These are phyloP conservation scores for Ceyx melanurus DNA, from an alignment of 2,113 vertebrate species.

Conservation along the genomic window DNA sequence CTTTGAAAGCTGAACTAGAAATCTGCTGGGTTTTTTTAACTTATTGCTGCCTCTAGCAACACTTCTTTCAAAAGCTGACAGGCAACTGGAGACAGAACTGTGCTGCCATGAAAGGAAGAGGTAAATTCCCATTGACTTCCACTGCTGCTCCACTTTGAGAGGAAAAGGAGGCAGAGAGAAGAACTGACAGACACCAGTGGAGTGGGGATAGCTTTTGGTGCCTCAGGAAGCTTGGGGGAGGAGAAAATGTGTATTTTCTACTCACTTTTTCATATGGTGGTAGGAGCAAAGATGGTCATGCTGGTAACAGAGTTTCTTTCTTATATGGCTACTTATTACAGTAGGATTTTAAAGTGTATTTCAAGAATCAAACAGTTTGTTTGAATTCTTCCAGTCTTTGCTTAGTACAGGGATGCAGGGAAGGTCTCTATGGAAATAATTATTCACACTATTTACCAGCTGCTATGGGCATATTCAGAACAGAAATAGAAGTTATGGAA, in stretches of 20 bases:
- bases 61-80: neutral
- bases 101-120: conserved; percentile 9
- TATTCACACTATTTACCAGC: neutral
- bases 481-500: neutral
- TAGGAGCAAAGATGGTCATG: neutral
- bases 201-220: neutral
- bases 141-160: fast-evolving
- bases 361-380: neutral
- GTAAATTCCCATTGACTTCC: neutral
- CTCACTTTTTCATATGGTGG: neutral
- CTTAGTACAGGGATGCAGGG: neutral
- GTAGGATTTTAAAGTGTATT: neutral
- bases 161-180: neutral
- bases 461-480: neutral
- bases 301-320: neutral
- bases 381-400: neutral
- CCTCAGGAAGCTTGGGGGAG: neutral
- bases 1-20: conserved; percentile 18
- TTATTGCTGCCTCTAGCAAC: conserved; percentile 8
- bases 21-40: neutral
- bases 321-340: neutral
- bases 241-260: neutral
- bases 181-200: neutral
- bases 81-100: neutral
- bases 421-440: neutral